A percentile compares a stretch with the other conserved stretches of the same genome.
Conservation (phyloP, 2,888 invertebrate genomes). For the Leptinotarsa rubiginosa region DNA sequence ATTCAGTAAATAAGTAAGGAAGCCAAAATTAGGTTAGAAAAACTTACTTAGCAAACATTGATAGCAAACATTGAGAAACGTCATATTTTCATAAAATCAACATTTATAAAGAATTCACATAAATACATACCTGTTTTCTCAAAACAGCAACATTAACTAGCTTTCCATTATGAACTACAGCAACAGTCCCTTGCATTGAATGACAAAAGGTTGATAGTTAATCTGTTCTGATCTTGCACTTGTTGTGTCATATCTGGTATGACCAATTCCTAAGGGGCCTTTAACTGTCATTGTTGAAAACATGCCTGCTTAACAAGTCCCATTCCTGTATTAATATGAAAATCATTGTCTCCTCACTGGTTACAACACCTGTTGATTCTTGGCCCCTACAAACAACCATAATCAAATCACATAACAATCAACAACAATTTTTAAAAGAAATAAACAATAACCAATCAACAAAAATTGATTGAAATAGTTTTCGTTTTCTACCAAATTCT, state of each 20-base stretch:
- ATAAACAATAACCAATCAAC: background rate
- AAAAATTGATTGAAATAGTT: too few relatives aligned
- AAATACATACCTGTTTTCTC: conserved; percentile 79
- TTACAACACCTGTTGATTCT: conserved; percentile 97
- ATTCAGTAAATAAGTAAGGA: too few relatives aligned
- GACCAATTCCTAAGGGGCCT: conserved; percentile 94
- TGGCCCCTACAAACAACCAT: conserved; percentile 79
- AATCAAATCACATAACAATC: background rate
- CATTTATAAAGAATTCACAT: background rate
- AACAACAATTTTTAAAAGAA: background rate
- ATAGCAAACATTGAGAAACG: background rate
- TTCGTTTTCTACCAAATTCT: background rate
- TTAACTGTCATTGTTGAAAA: conserved; percentile 89
- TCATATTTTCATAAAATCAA: background rate
- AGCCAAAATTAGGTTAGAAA: too few relatives aligned
- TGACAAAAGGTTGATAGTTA: conserved; percentile 99
- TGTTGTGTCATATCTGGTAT: conserved; percentile 97
- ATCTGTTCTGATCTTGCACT: conserved; percentile 91
- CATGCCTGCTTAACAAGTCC: conserved; percentile 94
- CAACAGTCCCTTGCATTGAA: conserved; percentile 93
- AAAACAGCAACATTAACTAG: conserved; percentile 92
- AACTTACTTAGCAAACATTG: too few relatives aligned
- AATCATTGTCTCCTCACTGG: conserved; percentile 85
- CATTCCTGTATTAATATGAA: conserved; percentile 91
- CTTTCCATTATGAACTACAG: conserved; percentile 98